A percentile compares a stretch with the other conserved stretches of the same genome.
Conservation (phyloP, 2,888 invertebrate species). For the Allygus modestus region DNA sequence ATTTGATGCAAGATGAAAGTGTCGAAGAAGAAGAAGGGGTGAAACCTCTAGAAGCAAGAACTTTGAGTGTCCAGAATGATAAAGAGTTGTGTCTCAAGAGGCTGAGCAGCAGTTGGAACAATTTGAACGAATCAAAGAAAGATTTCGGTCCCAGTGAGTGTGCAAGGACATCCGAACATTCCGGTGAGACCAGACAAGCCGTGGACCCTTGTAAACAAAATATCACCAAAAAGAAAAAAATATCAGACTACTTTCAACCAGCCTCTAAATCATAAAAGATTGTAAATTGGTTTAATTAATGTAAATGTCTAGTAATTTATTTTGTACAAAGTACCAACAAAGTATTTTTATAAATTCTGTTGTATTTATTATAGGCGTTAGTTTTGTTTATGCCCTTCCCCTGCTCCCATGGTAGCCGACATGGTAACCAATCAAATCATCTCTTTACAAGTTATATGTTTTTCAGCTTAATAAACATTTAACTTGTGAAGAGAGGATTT, state of each 20-base stretch:
- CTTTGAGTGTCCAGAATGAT: constrained; percentile 67
- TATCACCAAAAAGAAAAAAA: constrained; percentile 67
- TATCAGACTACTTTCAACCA: constrained; percentile 68
- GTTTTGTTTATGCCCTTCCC: too few relatives aligned
- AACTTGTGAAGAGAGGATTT: too few relatives aligned
- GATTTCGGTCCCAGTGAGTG: constrained; percentile 64
- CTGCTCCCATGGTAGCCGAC: too few relatives aligned
- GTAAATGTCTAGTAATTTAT: neutral
- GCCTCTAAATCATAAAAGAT: constrained; percentile 54
- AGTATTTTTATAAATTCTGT: constrained; percentile 22
- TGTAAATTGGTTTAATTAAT: neutral
- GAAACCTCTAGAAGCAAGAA: constrained; percentile 61
- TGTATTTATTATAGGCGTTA: too few relatives aligned
- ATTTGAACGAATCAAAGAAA: constrained; percentile 68
- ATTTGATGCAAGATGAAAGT: neutral
- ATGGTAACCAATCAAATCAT: too few relatives aligned
- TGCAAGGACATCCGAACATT: constrained; percentile 23
- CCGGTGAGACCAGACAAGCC: neutral
- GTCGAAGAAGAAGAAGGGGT: neutral
- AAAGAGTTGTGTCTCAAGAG: constrained; percentile 66
- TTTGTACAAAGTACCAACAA: constrained; percentile 7
- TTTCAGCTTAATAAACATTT: too few relatives aligned
- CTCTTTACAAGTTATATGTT: too few relatives aligned
- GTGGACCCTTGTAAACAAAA: constrained; percentile 29
- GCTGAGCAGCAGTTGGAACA: constrained; percentile 69